A percentile compares a stretch with the other conserved stretches of the same genome.
Conservation (phyloP, 2,113 vertebrate species). For the Otolemur garnettii region DNA sequence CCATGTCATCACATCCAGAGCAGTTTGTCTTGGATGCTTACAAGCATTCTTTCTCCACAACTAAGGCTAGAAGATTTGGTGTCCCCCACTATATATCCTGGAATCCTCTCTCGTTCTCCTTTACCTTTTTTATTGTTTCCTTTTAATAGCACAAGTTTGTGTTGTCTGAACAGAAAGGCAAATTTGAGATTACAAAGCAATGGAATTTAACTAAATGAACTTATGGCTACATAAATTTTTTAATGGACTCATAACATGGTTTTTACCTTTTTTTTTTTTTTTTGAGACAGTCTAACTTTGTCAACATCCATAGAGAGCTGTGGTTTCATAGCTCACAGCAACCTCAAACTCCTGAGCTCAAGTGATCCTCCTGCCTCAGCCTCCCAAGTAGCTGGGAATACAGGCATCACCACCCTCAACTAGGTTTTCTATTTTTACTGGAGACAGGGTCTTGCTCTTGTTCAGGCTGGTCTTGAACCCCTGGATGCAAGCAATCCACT, state of each 20-base stretch:
- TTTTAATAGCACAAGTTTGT: constrained; percentile 16
- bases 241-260: background rate
- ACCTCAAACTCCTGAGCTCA: no score
- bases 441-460: no score
- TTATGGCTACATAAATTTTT: constrained; percentile 1
- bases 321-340: no score
- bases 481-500: no score
- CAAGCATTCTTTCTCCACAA: constrained; percentile 34
- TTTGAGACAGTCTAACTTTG: no score
- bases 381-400: no score
- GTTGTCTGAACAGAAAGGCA: constrained; percentile 16
- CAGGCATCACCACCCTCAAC: no score
- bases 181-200: constrained; percentile 29
- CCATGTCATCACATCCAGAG: background rate
- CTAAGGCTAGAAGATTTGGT: constrained; percentile 10
- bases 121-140: constrained; percentile 24
- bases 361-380: no score
- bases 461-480: no score
- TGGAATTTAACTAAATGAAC: background rate
- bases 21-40: constrained; percentile 51
- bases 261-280: no score
- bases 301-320: no score
- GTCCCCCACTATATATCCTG: background rate
- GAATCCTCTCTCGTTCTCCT: background rate
- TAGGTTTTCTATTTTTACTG: no score